Evolutionary conservation across 1,140 invertebrate species (phyloP).

Genomic region (Tetragonula clypearis): DNA sequence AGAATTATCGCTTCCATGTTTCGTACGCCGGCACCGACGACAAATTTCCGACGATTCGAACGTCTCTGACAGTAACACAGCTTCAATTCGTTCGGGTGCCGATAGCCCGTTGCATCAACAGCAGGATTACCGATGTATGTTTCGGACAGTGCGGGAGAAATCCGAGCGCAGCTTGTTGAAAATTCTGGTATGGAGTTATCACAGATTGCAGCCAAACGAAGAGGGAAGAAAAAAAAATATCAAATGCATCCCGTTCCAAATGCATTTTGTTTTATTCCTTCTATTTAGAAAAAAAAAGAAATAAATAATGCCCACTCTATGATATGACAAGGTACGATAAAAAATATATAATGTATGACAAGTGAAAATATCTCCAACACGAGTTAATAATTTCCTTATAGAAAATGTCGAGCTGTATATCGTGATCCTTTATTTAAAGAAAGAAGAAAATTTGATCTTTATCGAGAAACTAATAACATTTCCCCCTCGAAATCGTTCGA

Average conservation of each 20-base stretch:
- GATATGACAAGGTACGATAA: no score
- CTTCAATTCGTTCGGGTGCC: slow-evolving; percentile 20
- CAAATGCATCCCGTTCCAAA: neutral
- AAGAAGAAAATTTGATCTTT: neutral
- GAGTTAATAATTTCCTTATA: no score
- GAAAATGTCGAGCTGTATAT: no score
- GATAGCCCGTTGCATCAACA: slow-evolving; percentile 15
- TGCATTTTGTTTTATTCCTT: no score
- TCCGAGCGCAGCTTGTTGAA: slow-evolving; percentile 2
- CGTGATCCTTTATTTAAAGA: no score
- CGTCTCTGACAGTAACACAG: neutral
- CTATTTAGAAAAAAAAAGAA: neutral
- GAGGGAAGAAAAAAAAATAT: neutral
- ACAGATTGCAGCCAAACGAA: neutral
- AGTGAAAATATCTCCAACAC: no score
- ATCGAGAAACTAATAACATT: neutral
- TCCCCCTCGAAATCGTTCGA: no score
- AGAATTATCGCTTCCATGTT: neutral
- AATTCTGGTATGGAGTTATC: neutral
- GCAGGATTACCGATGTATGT: slow-evolving; percentile 19
- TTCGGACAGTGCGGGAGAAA: slow-evolving; percentile 16
- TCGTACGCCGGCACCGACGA: neutral
- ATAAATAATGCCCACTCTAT: neutral
- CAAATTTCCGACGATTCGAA: neutral
- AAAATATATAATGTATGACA: no score